A percentile compares a stretch with the other conserved stretches of the same genome.
phyloP scores from a whole-genome alignment of 1,140 invertebrate genomes.

The Bombus difficillimus region DNA sequence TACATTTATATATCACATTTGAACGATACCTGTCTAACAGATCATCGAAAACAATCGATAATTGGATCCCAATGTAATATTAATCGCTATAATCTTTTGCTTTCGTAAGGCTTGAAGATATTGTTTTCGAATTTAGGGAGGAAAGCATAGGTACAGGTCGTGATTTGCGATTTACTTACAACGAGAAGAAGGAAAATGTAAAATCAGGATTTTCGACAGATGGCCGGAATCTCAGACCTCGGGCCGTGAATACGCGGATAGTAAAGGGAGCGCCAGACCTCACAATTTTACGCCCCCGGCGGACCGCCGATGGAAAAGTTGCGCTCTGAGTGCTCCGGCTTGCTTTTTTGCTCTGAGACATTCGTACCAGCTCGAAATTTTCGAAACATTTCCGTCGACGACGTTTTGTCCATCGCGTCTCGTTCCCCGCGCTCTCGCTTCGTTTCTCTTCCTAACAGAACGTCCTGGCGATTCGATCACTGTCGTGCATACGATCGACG shows the following conservation, averaged over 20 bases:
- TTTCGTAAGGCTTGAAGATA: not conserved
- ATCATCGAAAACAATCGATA: not conserved
- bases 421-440: conserved; percentile 2
- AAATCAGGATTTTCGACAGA: conserved; percentile 80
- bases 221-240: conserved; percentile 79
- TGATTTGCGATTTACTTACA: conserved; percentile 68
- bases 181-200: conserved; percentile 74
- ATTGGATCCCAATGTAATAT: not conserved
- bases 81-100: too few species aligned
- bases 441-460: conserved; percentile 3
- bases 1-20: not conserved
- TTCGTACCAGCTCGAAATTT: conserved; percentile 62
- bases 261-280: conserved; percentile 64
- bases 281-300: conserved; percentile 80
- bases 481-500: not conserved
- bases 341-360: conserved; percentile 76
- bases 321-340: conserved; percentile 78
- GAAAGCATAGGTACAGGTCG: not conserved
- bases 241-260: conserved; percentile 72
- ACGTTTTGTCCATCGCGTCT: conserved; percentile 43
- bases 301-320: conserved; percentile 80
- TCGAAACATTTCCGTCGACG: conserved; percentile 60
- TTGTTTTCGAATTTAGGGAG: not conserved
- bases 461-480: not conserved
- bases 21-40: not conserved